Conservation (phyloP, 2,888 invertebrate genomes). For the Tetropium fuscum region DNA sequence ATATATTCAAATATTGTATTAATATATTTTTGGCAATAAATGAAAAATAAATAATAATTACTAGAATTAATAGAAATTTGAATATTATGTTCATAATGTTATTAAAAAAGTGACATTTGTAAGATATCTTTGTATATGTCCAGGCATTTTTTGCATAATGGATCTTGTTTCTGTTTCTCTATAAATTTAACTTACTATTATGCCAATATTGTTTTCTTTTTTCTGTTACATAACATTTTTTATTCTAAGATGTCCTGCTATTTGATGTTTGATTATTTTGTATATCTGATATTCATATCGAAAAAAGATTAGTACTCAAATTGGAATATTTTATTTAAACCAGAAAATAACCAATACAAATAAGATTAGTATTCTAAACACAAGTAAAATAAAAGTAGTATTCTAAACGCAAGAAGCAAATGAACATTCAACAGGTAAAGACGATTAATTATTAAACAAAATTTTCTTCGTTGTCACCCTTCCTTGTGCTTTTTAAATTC, state of each 20-base stretch:
- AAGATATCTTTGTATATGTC: neutral
- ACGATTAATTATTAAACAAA: neutral
- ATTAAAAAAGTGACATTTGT: neutral
- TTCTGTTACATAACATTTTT: neutral
- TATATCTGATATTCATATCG: neutral
- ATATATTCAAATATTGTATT: neutral
- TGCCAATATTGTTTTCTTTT: constrained; percentile 2
- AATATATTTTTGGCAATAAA: neutral
- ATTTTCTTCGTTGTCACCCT: neutral
- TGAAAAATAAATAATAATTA: neutral
- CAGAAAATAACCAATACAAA: neutral
- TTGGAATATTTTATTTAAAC: neutral
- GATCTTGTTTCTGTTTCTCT: neutral
- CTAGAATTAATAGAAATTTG: neutral
- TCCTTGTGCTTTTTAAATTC: neutral
- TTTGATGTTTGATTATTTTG: constrained; percentile 11
- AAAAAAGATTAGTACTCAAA: neutral
- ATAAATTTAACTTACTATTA: constrained; percentile 1
- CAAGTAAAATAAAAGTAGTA: neutral
- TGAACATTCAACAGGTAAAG: neutral
- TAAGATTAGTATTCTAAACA: neutral
- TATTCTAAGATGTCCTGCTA: neutral
- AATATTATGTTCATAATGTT: neutral
- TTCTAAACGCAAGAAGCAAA: neutral
- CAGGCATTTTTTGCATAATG: neutral